Base-by-base conservation (phyloP, 2,888 invertebrate species). In the Limnephilus marmoratus region DNA sequence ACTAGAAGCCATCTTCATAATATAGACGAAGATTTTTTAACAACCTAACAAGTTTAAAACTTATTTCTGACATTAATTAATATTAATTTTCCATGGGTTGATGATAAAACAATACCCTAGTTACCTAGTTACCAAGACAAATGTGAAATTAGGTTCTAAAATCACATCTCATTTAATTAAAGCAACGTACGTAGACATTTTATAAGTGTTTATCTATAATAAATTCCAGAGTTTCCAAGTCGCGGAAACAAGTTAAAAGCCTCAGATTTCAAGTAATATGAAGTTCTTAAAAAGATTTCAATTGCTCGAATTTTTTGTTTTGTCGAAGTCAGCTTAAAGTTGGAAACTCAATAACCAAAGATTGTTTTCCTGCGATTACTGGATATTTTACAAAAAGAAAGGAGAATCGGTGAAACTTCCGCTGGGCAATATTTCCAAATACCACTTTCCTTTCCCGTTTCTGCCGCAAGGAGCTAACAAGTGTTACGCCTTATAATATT, bases 291-390 rank as follows among this genome's bases (percentile, higher is more conserved):
- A 68, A 34, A 88, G 85, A 41, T 85, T 34, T 85, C 37, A 37
- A 88, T 68, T 68, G 68, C 37, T 87, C 7, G n/a, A 9, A 87
- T 12, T 87, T 87, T 87, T n/a, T 87, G 34, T 87, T 68, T 88
- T 68, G 68, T 68, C 31, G 88, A 88, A 88, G 88, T 88, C 88
- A 34, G 68, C 68, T 49, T 49, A 34, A 53, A 88, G 68, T 68
- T 88, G 29, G n/a, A 88, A 88, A 88, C 53, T 88, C 88, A 29
- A 68, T 88, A 88, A 68, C 31, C 53, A 34, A 88, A 88, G 41
- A 88, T 88, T 88, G 68, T 88, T 88, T 88, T 88, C 31, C 68
- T 31, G 34, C 88, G 15, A 88, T 88, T 88, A 15, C 15, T 24
- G 45, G n/a, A 85, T 85, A n/a, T 85, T 85, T 37, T 41, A 41